Percentiles rank a stretch among this genome's conserved stretches.
Evolutionary conservation across 2,888 invertebrate genomes (phyloP).

Genomic region (Panopea generosa): DNA sequence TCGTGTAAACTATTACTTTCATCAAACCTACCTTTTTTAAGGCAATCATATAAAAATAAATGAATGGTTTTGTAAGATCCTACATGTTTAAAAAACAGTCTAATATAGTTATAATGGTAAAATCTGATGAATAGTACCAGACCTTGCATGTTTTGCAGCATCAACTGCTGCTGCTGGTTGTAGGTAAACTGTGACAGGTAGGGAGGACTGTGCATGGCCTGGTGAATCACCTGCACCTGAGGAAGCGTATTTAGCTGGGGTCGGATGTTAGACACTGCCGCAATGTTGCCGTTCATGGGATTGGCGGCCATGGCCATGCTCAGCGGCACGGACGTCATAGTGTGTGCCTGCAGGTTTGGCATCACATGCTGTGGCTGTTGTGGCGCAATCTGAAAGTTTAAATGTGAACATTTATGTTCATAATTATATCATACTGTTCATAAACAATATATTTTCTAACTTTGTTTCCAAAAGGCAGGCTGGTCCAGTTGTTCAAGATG

Average conservation of each 20-base stretch:
- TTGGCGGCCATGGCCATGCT: slow-evolving; percentile 71
- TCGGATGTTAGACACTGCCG: slow-evolving; percentile 52
- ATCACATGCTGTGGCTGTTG: slow-evolving; percentile 60
- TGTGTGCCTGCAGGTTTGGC: slow-evolving; percentile 54
- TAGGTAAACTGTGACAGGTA: slow-evolving; percentile 77
- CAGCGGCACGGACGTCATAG: slow-evolving; percentile 61
- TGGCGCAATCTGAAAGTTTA: slow-evolving; percentile 42
- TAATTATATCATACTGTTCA: neutral
- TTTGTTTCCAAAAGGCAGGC: neutral
- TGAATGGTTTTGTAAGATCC: too few relatives aligned
- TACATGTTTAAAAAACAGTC: too few relatives aligned
- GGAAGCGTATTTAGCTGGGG: slow-evolving; percentile 68
- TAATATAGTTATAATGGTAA: too few relatives aligned
- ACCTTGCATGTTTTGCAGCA: slow-evolving; percentile 81
- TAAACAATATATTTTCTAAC: neutral
- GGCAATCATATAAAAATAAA: too few relatives aligned
- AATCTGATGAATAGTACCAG: too few relatives aligned
- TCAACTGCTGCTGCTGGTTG: slow-evolving; percentile 74
- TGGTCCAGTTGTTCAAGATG: too few relatives aligned
- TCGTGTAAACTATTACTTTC: too few relatives aligned
- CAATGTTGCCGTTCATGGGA: slow-evolving; percentile 44
- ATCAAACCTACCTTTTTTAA: too few relatives aligned
- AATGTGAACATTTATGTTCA: neutral
- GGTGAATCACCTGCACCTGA: slow-evolving; percentile 79
- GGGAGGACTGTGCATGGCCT: slow-evolving; percentile 76